Conservation (phyloP, 2,797 vertebrate species). For the Myotis daubentonii region DNA sequence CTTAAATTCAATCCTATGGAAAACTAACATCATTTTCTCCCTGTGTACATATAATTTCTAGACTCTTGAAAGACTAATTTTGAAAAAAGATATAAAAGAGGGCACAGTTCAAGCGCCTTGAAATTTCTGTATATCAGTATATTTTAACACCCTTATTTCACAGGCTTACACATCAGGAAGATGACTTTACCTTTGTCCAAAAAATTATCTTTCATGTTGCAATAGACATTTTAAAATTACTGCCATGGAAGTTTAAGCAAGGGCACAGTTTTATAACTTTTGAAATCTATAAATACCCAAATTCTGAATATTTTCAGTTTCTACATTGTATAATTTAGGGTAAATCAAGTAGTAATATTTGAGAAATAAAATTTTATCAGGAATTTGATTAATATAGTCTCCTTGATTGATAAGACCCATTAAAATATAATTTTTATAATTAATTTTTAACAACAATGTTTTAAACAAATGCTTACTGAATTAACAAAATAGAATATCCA, state of each 20-base stretch:
- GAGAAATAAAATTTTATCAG: slow-evolving; percentile 44
- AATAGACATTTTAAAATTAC: slow-evolving; percentile 25
- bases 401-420: neutral
- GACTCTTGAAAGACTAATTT: neutral
- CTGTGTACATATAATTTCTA: neutral
- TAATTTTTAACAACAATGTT: slow-evolving; percentile 8
- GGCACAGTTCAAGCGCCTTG: neutral
- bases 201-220: neutral
- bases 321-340: neutral
- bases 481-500: slow-evolving; percentile 37
- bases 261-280: neutral
- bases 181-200: neutral
- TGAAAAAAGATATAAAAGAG: neutral
- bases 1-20: neutral
- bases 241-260: slow-evolving; percentile 3
- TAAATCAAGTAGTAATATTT: slow-evolving; percentile 10
- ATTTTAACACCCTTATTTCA: slow-evolving; percentile 7
- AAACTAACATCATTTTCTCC: slow-evolving; percentile 21
- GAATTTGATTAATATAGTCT: neutral
- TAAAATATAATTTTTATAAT: slow-evolving; percentile 46
- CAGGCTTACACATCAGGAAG: neutral
- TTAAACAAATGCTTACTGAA: slow-evolving; percentile 44
- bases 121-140: neutral
- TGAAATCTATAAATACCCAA: neutral
- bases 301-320: slow-evolving; percentile 39